phyloP scores from a whole-genome alignment of 1,140 invertebrate genomes.

The Drosophila insularis region DNA sequence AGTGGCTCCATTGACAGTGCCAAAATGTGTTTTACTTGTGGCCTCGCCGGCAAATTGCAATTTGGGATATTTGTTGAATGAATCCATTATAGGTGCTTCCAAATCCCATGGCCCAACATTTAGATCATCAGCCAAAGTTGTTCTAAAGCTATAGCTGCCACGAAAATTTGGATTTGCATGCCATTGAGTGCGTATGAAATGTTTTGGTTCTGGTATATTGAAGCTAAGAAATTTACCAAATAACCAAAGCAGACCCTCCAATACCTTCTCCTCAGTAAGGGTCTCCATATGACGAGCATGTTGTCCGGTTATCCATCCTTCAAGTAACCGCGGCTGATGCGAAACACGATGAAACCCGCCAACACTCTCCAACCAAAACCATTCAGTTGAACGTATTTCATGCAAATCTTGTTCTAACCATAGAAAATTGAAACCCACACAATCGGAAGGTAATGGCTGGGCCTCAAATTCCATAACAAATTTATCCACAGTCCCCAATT shows the following conservation, averaged over 20 bases:
- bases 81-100: slow-evolving; percentile 35
- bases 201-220: slow-evolving; percentile 32
- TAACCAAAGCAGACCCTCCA: slow-evolving; percentile 82
- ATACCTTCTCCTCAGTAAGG: slow-evolving; percentile 81
- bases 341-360: slow-evolving; percentile 86
- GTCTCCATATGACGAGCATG: slow-evolving; percentile 83
- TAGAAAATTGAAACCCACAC: slow-evolving; percentile 84
- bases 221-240: slow-evolving; percentile 37
- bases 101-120: slow-evolving; percentile 78
- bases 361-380: slow-evolving; percentile 85
- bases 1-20: slow-evolving; percentile 91
- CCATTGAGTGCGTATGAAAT: slow-evolving; percentile 84
- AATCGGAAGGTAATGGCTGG: slow-evolving; percentile 85
- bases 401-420: slow-evolving; percentile 84
- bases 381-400: slow-evolving; percentile 82
- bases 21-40: slow-evolving; percentile 86
- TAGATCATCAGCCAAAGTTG: slow-evolving; percentile 83
- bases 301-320: slow-evolving; percentile 83
- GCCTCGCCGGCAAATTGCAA: slow-evolving; percentile 89
- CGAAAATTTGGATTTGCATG: slow-evolving; percentile 85
- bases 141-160: slow-evolving; percentile 88
- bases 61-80: slow-evolving; percentile 25
- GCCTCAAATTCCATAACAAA: slow-evolving; percentile 87
- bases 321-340: slow-evolving; percentile 86
- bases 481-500: slow-evolving; percentile 89